These are phyloP conservation scores for Syngnathoides biaculeatus DNA, from an alignment of 2,113 vertebrate species.

Conservation along the genomic window DNA sequence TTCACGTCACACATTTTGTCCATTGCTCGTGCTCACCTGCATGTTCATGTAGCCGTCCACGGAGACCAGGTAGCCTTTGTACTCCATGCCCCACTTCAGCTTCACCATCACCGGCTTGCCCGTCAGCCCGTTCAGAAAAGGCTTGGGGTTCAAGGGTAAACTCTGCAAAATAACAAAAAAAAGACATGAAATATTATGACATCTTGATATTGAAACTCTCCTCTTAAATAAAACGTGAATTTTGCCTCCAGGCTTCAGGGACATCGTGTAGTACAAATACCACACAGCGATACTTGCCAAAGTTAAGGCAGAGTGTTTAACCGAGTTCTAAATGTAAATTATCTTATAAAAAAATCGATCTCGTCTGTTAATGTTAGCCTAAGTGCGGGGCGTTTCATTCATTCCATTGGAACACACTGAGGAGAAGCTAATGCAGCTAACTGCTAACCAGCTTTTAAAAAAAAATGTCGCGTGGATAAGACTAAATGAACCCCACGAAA, in stretches of 20 bases:
- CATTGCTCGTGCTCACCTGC: slow-evolving; percentile 84
- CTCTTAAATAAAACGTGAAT: not conserved
- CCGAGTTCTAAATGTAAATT: too few species aligned
- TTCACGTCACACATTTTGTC: too few species aligned
- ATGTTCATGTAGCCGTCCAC: slow-evolving; percentile 99
- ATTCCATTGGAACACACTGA: not conserved
- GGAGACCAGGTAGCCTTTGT: slow-evolving; percentile 95
- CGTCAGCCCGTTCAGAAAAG: slow-evolving; percentile 94
- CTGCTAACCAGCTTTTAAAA: slow-evolving; percentile 29
- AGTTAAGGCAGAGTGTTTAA: too few species aligned
- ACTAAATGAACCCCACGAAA: accelerated
- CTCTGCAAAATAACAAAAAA: slow-evolving; percentile 71
- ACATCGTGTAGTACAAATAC: not conserved
- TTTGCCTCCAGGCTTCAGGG: not conserved
- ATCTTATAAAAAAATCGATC: too few species aligned
- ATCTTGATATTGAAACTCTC: not conserved
- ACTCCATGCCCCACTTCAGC: slow-evolving; percentile 98
- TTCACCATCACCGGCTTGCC: slow-evolving; percentile 99
- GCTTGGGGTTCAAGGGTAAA: slow-evolving; percentile 96
- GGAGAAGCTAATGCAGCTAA: slow-evolving; percentile 28
- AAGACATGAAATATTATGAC: not conserved
- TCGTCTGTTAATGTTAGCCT: not conserved
- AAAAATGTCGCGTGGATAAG: not conserved
- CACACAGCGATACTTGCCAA: too few species aligned
- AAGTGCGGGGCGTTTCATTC: not conserved